Evolutionary conservation across 1,140 invertebrate genomes (phyloP).

Genomic region (Solenopsis fugax): DNA sequence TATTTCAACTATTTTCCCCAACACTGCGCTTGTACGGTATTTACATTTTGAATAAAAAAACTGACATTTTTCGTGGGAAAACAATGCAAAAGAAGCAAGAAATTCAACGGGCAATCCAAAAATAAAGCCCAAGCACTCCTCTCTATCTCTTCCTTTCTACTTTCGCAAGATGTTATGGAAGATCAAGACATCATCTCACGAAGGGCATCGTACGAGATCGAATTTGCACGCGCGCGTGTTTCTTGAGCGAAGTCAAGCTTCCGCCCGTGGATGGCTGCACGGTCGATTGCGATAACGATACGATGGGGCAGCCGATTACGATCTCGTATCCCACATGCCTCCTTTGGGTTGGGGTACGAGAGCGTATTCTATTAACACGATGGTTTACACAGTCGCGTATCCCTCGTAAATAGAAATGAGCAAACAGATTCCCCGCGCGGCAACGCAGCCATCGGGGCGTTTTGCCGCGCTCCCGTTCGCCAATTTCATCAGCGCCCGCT

Average conservation of each 20-base stretch:
- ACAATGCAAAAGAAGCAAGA: neutral
- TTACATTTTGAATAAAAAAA: neutral
- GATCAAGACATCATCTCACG: slow-evolving; percentile 48
- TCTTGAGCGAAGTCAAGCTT: slow-evolving; percentile 21
- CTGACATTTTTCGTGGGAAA: neutral
- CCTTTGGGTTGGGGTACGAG: slow-evolving; percentile 62
- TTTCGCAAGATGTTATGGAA: slow-evolving; percentile 12
- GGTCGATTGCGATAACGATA: slow-evolving; percentile 73
- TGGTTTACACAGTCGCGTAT: slow-evolving; percentile 73
- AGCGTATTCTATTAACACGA: slow-evolving; percentile 78
- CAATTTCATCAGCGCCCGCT: slow-evolving; percentile 70
- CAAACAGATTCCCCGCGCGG: slow-evolving; percentile 70
- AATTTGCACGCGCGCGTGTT: slow-evolving; percentile 43
- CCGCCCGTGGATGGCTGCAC: neutral
- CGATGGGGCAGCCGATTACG: slow-evolving; percentile 63
- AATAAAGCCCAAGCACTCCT: neutral
- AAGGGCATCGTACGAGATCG: slow-evolving; percentile 35
- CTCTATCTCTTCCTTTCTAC: neutral
- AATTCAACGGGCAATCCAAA: neutral
- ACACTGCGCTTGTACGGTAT: neutral
- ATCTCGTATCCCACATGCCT: slow-evolving; percentile 58
- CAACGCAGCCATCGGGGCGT: slow-evolving; percentile 19
- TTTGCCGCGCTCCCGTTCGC: slow-evolving; percentile 45
- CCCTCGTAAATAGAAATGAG: slow-evolving; percentile 73
- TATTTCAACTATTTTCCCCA: no score